Evolutionary conservation across 2,797 vertebrate species (phyloP), one percentile per base, ranked within the genome.

Genomic region (Halcyon smyrnensis): DNA sequence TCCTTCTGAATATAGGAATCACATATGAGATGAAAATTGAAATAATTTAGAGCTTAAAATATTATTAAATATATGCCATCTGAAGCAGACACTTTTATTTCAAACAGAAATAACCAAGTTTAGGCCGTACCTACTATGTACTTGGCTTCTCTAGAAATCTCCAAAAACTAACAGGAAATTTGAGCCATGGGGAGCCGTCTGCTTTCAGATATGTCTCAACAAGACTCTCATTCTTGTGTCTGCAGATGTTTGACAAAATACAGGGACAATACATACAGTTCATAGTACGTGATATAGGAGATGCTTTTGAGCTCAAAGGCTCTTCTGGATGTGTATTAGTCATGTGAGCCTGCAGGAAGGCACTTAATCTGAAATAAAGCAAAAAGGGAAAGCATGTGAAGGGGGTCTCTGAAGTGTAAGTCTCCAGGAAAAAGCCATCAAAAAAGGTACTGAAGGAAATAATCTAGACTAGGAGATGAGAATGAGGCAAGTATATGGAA

Each of bases 181-280:
- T 63, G 77, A 82, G 30, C 59, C 2, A 1, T 19, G 56, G 67
- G 74, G 63, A 89, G 46, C 54, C 0, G 0, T 62, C 54, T 88
- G 69, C 70, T 73, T 76, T 76, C 77, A 93, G 36, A n/a, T 56
- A 39, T 23, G 16, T 90, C 46, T 85, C 60, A 77, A 89, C 78
- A 67, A 77, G 51, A 12, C 14, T 82, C 53, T 81, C 2, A 0
- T 83, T 93, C 89, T 80, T 64, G 53, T 34, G 75, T 74, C 71
- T 95, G 89, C 71, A 94, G 53, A 53, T 80, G 46, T 64, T 87
- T 95, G 89, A 87, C 51, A 80, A 89, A 94, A 78, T 60, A 32
- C 53, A 85, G 36, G 20, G 41, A n/a, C 39, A 70, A 70, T 24
- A 59, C 18, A 6, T 80, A 24, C 15, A 30, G 48, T 83, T 77